These are phyloP conservation scores for Karalla daura DNA, from an alignment of 2,797 vertebrate genomes.

Conservation along the genomic window DNA sequence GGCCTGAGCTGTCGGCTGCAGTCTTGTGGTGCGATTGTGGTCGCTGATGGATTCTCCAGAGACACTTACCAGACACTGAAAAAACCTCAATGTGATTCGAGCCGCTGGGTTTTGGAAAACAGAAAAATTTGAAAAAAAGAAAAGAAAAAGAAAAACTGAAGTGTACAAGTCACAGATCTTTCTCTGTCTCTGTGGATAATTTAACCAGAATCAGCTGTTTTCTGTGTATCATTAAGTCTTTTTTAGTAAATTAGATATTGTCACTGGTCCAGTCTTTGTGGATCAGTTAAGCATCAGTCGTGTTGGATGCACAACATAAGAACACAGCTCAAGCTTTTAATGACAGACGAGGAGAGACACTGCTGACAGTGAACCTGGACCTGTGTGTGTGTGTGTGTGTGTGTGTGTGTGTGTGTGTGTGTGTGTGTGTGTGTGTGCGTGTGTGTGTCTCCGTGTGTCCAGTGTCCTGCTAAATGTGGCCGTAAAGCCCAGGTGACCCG, in stretches of 20 bases:
- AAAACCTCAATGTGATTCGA: background rate
- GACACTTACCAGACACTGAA: background rate
- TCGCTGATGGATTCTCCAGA: slow-evolving; percentile 38
- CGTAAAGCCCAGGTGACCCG: slow-evolving; percentile 88
- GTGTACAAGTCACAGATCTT: background rate
- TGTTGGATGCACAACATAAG: too few relatives aligned
- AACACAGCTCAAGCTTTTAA: too few relatives aligned
- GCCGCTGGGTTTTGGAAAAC: background rate
- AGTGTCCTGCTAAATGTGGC: slow-evolving; percentile 95
- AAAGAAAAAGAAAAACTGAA: too few relatives aligned
- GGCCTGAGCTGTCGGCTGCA: slow-evolving; percentile 2
- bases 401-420: too few relatives aligned
- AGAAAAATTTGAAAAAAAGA: too few relatives aligned
- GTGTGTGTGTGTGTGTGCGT: background rate
- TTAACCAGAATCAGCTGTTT: background rate
- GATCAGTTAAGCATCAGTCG: too few relatives aligned
- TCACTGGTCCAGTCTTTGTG: too few relatives aligned
- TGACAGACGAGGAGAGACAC: too few relatives aligned
- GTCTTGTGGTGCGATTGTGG: slow-evolving; percentile 17
- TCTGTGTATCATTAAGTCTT: too few relatives aligned
- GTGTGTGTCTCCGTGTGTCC: slow-evolving; percentile 1
- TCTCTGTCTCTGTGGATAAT: background rate
- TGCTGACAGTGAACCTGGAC: too few relatives aligned
- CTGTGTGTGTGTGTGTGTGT: too few relatives aligned
- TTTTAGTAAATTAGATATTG: too few relatives aligned